Evolutionary conservation across 1,140 invertebrate genomes (phyloP), one percentile per base, ranked within the genome.

Genomic region (Zaprionus ornatus): DNA sequence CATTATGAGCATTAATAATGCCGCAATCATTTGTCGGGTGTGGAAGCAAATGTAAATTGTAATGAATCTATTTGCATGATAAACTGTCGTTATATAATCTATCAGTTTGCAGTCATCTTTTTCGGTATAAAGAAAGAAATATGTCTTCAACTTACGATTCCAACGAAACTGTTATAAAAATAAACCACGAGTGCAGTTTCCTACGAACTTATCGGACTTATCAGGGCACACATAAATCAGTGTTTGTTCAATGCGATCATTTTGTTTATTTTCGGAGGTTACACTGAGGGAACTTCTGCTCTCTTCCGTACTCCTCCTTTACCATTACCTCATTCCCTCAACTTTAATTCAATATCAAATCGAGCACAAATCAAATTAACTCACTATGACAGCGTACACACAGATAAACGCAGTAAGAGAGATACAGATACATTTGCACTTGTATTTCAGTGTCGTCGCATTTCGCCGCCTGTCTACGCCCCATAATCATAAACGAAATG

Each of bases 311-410:
- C 6, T 1, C 29, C 7, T 1, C 7, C 10, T 6, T 6, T 10
- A 9, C 6, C 29, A 32, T 10, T 37, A 27, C 10, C n/a, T 32
- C 29, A 32, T 32, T 29, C 2, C 3, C 25, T 13, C 23, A 25
- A 4, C 5, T 29, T 12, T 12, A 17, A 15, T n/a, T 21, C 21
- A 15, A 56, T 48, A 56, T 62, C 69, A 74, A 80, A 60, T 48
- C 37, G 45, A 82, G 17, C 55, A 60, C 75, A 82, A 79, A 82
- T 79, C 76, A 77, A 86, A 80, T 88, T 73, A 80, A 78, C 42
- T 55, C 25, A 32, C 55, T 37, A 50, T 56, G 68, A 75, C 66
- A 85, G 74, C 77, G 66, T 37, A 48, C 59, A 57, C 60, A 60
- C 42, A 70, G 48, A 50, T 50, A 23, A 21, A 52, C 12, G 15